Percentiles rank a stretch among this genome's conserved stretches.
phyloP scores from a whole-genome alignment of 2,797 vertebrate species.

The Spinus olivaceus region DNA sequence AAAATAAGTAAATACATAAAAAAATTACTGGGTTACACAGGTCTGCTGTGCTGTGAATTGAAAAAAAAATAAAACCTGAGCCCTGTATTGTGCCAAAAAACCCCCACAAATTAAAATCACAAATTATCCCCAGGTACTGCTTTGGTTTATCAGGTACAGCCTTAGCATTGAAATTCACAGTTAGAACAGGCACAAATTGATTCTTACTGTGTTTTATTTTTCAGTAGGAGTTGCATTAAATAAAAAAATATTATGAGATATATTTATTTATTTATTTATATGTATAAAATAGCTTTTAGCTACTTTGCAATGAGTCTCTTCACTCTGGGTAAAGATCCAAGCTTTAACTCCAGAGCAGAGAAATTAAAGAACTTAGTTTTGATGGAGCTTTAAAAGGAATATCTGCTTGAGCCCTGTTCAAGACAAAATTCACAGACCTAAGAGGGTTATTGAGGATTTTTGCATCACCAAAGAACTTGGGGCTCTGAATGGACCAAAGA shows the following conservation, averaged over 20 bases:
- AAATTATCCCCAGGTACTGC: background rate
- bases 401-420: background rate
- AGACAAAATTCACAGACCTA: background rate
- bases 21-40: background rate
- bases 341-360: background rate
- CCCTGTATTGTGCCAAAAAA: background rate
- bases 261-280: too few relatives aligned
- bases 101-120: background rate
- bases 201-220: background rate
- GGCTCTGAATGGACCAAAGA: background rate
- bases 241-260: background rate
- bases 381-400: background rate
- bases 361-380: background rate
- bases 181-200: background rate
- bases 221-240: background rate
- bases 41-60: background rate
- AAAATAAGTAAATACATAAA: background rate
- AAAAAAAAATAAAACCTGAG: background rate
- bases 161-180: background rate
- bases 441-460: background rate
- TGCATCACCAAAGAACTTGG: background rate
- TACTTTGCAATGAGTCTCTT: background rate
- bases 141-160: background rate
- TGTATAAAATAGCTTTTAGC: background rate
- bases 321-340: background rate